A percentile compares a stretch with the other conserved stretches of the same genome.
These are phyloP conservation scores for Anneissia japonica DNA, from an alignment of 35 echinoderm and acorn worm genomes.

Conservation along the genomic window DNA sequence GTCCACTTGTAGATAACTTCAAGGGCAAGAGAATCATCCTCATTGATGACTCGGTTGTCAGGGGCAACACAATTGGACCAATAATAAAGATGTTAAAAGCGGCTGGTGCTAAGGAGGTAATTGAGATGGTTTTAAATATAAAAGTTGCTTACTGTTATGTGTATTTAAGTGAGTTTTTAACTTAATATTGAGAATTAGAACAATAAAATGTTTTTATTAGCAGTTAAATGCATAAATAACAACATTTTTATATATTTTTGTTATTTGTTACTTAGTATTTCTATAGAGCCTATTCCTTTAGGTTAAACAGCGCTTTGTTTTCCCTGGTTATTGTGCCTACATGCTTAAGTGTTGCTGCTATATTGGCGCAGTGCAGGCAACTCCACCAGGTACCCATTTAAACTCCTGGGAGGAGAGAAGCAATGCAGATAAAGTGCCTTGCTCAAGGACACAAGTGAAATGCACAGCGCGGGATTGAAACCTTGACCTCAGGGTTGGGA, in stretches of 20 bases:
- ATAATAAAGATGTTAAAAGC: slow-evolving; percentile 83
- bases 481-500: too few species aligned
- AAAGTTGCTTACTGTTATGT: neutral
- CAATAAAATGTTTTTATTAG: too few species aligned
- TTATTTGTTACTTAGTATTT: neutral
- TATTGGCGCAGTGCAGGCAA: too few species aligned
- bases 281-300: neutral
- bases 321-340: too few species aligned
- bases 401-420: too few species aligned
- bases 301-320: neutral
- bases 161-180: too few species aligned
- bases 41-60: slow-evolving; percentile 94
- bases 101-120: slow-evolving; percentile 89
- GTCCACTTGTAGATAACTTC: slow-evolving; percentile 88
- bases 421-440: too few species aligned
- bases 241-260: neutral
- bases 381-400: too few species aligned
- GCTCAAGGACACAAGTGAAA: too few species aligned
- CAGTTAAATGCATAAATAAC: neutral
- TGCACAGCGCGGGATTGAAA: too few species aligned
- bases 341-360: too few species aligned
- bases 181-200: too few species aligned
- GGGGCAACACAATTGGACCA: slow-evolving; percentile 89
- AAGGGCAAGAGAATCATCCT: slow-evolving; percentile 72
- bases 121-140: neutral